phyloP scores from a whole-genome alignment of 2,797 vertebrate species.

The Macropodus opercularis region DNA sequence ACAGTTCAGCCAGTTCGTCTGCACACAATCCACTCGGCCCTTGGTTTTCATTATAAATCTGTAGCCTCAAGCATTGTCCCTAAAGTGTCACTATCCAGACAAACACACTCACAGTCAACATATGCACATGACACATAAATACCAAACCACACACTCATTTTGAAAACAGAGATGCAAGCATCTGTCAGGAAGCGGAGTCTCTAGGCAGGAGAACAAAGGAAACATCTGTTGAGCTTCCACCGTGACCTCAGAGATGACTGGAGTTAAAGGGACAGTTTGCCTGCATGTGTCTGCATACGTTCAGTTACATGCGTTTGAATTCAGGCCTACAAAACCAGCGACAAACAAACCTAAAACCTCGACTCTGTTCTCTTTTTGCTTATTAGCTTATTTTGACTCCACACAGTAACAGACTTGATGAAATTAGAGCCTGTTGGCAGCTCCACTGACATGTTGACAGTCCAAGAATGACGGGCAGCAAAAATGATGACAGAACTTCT shows the following conservation, averaged over 20 bases:
- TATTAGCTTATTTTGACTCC: conserved; percentile 24
- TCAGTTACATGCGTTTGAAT: neutral
- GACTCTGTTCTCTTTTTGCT: conserved; percentile 3
- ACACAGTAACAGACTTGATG: conserved; percentile 26
- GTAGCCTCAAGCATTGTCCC: neutral
- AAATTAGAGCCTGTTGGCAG: conserved; percentile 48
- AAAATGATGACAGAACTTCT: conserved; percentile 22
- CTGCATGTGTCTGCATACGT: neutral
- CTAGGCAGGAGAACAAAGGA: conserved; percentile 20
- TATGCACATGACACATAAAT: neutral
- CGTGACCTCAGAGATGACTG: neutral
- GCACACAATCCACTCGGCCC: neutral
- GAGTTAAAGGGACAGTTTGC: neutral
- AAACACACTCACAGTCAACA: neutral
- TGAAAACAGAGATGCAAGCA: conserved; percentile 25
- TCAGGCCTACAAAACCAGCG: too few relatives aligned
- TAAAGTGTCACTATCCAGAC: neutral
- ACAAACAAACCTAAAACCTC: neutral
- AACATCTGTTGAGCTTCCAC: conserved; percentile 22
- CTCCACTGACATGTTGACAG: conserved; percentile 29
- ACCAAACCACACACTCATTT: conserved; percentile 2
- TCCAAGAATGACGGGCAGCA: conserved; percentile 35
- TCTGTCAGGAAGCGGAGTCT: conserved; percentile 50
- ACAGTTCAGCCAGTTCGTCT: conserved; percentile 17
- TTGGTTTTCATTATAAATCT: neutral